phyloP scores from a whole-genome alignment of 2,113 vertebrate species.

The Dendrocopos noguchii region DNA sequence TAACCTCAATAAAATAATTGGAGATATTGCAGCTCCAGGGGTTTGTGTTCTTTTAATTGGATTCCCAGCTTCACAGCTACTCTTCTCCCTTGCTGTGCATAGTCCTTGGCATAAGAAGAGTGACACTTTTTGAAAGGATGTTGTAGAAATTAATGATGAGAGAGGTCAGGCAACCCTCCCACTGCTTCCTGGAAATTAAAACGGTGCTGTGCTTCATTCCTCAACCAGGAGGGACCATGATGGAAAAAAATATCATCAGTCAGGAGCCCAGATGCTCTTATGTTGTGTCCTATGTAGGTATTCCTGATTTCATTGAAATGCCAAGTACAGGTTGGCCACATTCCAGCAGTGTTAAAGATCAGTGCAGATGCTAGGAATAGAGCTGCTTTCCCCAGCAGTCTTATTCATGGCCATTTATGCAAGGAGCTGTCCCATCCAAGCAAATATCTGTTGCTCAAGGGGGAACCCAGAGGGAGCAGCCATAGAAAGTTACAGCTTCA shows the following conservation, averaged over 20 bases:
- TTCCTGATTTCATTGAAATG: not conserved
- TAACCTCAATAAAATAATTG: not conserved
- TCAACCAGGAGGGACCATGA: not conserved
- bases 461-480: not conserved
- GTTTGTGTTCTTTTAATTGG: constrained; percentile 27
- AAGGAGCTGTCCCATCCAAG: not conserved
- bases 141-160: constrained; percentile 35
- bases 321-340: not conserved
- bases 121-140: not conserved
- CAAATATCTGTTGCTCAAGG: not conserved
- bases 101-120: constrained; percentile 33
- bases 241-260: not conserved
- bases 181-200: constrained; percentile 47
- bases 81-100: not conserved
- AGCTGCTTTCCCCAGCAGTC: not conserved
- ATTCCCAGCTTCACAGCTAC: constrained; percentile 12
- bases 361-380: not conserved
- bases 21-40: not conserved
- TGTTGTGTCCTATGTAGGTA: not conserved
- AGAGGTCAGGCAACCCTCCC: constrained; percentile 46
- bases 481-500: not conserved
- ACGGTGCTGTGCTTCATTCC: not conserved
- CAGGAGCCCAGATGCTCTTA: not conserved
- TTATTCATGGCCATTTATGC: not conserved
- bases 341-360: not conserved